Evolutionary conservation across 2,888 invertebrate genomes (phyloP), one percentile per base, ranked within the genome.

Genomic region (Labia minor): DNA sequence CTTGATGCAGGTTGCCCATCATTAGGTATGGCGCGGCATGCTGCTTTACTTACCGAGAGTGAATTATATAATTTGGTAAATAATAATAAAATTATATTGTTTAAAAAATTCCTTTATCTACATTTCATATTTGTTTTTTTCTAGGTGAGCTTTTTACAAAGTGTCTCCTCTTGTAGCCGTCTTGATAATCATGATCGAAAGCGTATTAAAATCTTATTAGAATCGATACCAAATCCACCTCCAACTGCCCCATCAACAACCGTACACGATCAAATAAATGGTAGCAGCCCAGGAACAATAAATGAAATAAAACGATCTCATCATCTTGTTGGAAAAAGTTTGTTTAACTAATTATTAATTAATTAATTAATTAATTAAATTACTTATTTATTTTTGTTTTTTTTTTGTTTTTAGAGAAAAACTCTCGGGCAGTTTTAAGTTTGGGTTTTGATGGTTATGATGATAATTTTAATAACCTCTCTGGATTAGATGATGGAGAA

Each of bases 21-120:
- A 68, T 81, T 83, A 70, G 85, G 84, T 65, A 79, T 88, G 65
- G 79, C 82, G 26, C 80, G 88, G 67, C 82, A 85, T 8, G 84
- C 87, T 65, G 83, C 86, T 37, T 78, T 90, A 16, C 84, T 89
- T 71, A 87, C 88, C 0, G 85, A 86, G 70, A 77, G 78, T 18
- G 88, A 90, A 72, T 77, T 90, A 10, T 80, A 83, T 69, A 80
- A 81, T 70, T 79, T 89, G 75, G 84, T 84, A 74, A 75, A 77
- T 73, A 61, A n/a, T n/a, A n/a, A n/a, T n/a, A n/a, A n/a, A n/a
- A n/a, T n/a, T n/a, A n/a, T n/a, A n/a, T n/a, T n/a, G n/a, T n/a
- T 64, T 62, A n/a, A 37, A 2, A 19, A 19, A 64, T 33, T n/a
- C 63, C 18, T 33, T 14, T 33, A 14, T 21, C 16, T 67, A 21